phyloP scores from a whole-genome alignment of 2,113 vertebrate species.

The Onychostoma macrolepis region DNA sequence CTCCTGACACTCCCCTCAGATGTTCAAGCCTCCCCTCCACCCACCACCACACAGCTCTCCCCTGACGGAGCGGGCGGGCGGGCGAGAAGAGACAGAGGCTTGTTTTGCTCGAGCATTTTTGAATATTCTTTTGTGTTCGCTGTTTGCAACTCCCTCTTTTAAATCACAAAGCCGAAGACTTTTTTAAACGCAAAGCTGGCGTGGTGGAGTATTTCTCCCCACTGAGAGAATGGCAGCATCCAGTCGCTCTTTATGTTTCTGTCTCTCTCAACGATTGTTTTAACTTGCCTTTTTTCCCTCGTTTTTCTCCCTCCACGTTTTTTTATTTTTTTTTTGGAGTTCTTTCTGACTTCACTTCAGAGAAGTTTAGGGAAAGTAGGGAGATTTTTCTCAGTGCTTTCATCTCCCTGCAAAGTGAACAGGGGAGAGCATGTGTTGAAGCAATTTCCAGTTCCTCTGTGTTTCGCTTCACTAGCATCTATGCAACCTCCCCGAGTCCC shows the following conservation, averaged over 20 bases:
- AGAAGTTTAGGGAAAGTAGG: constrained; percentile 62
- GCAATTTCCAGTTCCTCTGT: constrained; percentile 6
- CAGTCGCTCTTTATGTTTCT: constrained; percentile 59
- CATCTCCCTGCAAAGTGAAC: constrained; percentile 51
- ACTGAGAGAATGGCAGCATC: constrained; percentile 66
- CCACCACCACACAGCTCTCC: constrained; percentile 62
- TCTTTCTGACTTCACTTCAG: constrained; percentile 56
- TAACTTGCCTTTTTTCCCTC: constrained; percentile 45
- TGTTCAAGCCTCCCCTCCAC: constrained; percentile 68
- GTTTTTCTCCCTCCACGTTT: constrained; percentile 36
- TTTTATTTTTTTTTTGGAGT: constrained; percentile 20
- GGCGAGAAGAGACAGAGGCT: constrained; percentile 58
- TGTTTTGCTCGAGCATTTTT: constrained; percentile 66
- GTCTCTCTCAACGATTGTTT: constrained; percentile 58
- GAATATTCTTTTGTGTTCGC: constrained; percentile 76
- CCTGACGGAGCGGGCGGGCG: constrained; percentile 54
- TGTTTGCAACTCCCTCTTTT: constrained; percentile 68
- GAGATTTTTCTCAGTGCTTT: constrained; percentile 56
- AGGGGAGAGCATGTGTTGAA: constrained; percentile 42
- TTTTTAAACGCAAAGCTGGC: constrained; percentile 72
- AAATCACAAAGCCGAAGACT: constrained; percentile 71
- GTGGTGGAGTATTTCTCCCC: constrained; percentile 65
- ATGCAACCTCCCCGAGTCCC: not conserved
- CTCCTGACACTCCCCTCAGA: constrained; percentile 74
- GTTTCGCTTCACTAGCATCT: constrained; percentile 11